Conservation (phyloP, 1,140 invertebrate species). For the Coptotermes formosanus region DNA sequence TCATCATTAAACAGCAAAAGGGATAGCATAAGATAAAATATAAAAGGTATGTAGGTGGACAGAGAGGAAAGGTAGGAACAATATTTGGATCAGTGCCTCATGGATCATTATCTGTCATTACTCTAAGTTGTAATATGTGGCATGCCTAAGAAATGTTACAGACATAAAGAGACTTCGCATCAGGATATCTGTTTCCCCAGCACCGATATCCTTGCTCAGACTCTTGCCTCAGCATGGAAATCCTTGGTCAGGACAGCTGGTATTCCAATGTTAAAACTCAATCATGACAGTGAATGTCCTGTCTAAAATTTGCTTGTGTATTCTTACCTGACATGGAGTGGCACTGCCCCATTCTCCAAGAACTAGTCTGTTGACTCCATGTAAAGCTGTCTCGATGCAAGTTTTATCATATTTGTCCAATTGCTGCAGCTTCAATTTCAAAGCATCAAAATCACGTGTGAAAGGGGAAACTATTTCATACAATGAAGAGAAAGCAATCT, state of each 20-base stretch:
- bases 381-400: constrained; percentile 72
- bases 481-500: constrained; percentile 76
- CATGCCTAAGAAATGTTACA: no score
- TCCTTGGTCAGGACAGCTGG: not conserved
- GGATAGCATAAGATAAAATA: no score
- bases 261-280: not conserved
- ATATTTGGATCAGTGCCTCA: no score
- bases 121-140: no score
- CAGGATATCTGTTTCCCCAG: no score
- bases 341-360: constrained; percentile 82
- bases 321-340: constrained; percentile 72
- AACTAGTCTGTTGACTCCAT: constrained; percentile 71
- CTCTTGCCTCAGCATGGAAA: no score
- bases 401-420: constrained; percentile 83
- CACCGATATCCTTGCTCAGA: no score
- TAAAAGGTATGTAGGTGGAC: no score
- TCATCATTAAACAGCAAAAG: no score
- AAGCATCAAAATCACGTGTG: constrained; percentile 78
- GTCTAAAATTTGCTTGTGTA: not conserved
- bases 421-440: constrained; percentile 68
- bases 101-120: no score
- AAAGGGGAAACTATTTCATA: constrained; percentile 79
- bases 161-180: no score
- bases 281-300: not conserved
- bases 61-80: no score